These are phyloP conservation scores for Zelostemma sp. DNA, from an alignment of 1,140 invertebrate species.

Conservation along the genomic window DNA sequence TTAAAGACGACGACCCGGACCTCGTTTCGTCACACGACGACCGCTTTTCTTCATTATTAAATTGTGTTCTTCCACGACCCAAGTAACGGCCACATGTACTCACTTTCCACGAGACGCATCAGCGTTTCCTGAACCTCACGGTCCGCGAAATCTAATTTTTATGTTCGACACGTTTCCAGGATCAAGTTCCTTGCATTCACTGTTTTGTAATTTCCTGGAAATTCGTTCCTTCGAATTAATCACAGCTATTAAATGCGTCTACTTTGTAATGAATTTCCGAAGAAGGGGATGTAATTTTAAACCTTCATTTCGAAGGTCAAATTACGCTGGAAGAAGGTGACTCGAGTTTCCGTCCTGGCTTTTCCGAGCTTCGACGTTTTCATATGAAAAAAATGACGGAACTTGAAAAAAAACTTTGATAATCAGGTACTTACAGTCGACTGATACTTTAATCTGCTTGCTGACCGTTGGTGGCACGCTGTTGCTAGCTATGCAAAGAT, in stretches of 20 bases:
- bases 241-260: no score
- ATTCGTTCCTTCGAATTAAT: no score
- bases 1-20: slow-evolving; percentile 35
- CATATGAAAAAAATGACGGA: neutral
- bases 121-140: slow-evolving; percentile 4
- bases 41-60: slow-evolving; percentile 62
- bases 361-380: no score
- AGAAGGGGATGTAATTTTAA: no score
- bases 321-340: no score
- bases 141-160: slow-evolving; percentile 6
- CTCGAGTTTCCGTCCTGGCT: no score
- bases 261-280: no score
- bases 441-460: slow-evolving; percentile 92
- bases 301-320: no score
- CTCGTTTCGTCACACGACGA: slow-evolving; percentile 52
- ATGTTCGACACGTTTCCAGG: neutral
- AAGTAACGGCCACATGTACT: slow-evolving; percentile 27
- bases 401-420: no score
- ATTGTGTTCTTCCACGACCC: slow-evolving; percentile 52
- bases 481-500: slow-evolving; percentile 87
- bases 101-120: slow-evolving; percentile 13
- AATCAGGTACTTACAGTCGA: slow-evolving; percentile 88
- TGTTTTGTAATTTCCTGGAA: no score
- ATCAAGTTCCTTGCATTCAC: neutral
- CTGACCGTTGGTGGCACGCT: slow-evolving; percentile 85